These are phyloP conservation scores for Numida meleagris DNA, from an alignment of 2,113 vertebrate genomes.

Conservation along the genomic window DNA sequence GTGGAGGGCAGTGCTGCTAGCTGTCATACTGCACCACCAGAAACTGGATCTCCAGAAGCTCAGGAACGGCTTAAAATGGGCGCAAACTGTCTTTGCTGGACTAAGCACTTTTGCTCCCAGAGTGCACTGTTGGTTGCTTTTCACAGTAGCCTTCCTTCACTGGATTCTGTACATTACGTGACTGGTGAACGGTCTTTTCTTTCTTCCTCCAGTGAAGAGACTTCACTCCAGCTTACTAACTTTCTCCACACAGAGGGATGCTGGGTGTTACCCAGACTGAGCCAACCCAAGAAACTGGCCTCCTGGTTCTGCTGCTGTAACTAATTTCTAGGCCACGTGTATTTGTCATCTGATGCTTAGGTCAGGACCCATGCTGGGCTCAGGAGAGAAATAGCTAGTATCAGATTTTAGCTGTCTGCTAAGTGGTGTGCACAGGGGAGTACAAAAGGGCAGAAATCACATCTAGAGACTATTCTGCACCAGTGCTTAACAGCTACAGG, in stretches of 20 bases:
- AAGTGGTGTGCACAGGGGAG: background rate
- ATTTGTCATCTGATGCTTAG: background rate
- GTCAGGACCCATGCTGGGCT: background rate
- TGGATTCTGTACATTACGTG: background rate
- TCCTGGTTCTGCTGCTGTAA: background rate
- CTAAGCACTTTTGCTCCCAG: rapidly evolving
- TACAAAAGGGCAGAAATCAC: background rate
- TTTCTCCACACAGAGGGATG: background rate
- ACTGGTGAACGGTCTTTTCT: background rate
- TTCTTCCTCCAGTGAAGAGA: background rate
- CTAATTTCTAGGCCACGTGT: background rate
- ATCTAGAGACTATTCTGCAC: background rate
- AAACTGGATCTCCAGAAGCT: background rate
- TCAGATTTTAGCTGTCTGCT: background rate
- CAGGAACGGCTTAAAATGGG: background rate
- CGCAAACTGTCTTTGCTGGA: background rate
- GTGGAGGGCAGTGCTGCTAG: background rate
- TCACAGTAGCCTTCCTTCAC: background rate
- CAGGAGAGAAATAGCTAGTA: background rate
- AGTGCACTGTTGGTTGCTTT: background rate
- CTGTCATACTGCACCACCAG: background rate
- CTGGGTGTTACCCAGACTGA: background rate
- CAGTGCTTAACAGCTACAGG: background rate
- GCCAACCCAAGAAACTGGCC: background rate
- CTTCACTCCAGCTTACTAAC: background rate